Evolutionary conservation across 2,888 invertebrate species (phyloP).

Genomic region (Pollenia amentaria): DNA sequence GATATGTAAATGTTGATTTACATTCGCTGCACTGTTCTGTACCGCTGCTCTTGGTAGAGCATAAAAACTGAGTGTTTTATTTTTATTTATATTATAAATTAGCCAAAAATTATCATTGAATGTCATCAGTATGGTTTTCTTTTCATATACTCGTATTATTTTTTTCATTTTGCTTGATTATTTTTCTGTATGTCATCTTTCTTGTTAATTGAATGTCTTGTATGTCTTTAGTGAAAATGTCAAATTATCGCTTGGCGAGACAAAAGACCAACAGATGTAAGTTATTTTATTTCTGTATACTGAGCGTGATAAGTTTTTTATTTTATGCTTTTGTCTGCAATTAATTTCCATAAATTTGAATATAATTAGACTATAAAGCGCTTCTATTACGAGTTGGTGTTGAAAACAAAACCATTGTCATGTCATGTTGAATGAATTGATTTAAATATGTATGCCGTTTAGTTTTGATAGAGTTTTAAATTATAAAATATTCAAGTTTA

Average conservation of each 20-base stretch:
- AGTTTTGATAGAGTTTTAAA: background rate
- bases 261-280: slow-evolving; percentile 73
- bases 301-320: slow-evolving; percentile 1
- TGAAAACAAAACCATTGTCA: slow-evolving; percentile 13
- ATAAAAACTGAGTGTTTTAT: slow-evolving; percentile 22
- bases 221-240: slow-evolving; percentile 73
- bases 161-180: slow-evolving; percentile 17
- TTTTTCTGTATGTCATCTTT: slow-evolving; percentile 60
- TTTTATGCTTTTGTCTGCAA: slow-evolving; percentile 49
- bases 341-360: slow-evolving; percentile 70
- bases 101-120: slow-evolving; percentile 72
- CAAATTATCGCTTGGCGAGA: slow-evolving; percentile 71
- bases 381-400: background rate
- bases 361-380: slow-evolving; percentile 64
- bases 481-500: background rate
- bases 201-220: slow-evolving; percentile 73
- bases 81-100: slow-evolving; percentile 57
- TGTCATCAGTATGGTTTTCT: slow-evolving; percentile 71
- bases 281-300: slow-evolving; percentile 35
- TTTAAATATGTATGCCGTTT: background rate
- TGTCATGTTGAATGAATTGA: background rate
- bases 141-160: slow-evolving; percentile 31
- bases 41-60: slow-evolving; percentile 4
- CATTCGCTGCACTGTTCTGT: slow-evolving; percentile 33
- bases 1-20: slow-evolving; percentile 44